phyloP scores from a whole-genome alignment of 2,113 vertebrate genomes.

The Myrmecophaga tridactyla region DNA sequence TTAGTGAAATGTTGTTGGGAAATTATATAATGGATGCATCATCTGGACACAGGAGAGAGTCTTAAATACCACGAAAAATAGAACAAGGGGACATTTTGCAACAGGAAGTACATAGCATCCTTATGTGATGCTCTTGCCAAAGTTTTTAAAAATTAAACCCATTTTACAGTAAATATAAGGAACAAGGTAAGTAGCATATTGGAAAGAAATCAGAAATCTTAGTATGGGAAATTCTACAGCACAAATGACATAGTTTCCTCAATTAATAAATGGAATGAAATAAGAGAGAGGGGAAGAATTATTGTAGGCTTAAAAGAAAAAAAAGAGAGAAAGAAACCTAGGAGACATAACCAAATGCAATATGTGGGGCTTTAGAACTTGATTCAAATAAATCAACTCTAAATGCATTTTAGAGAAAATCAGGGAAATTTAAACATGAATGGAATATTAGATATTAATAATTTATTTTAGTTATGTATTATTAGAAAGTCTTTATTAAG shows the following conservation, averaged over 20 bases:
- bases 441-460: conserved; percentile 12
- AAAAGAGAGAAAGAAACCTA: background rate
- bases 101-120: background rate
- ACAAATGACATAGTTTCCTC: background rate
- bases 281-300: background rate
- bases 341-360: background rate
- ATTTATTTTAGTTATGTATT: background rate
- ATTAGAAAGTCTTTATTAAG: background rate
- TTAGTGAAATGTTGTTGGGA: background rate
- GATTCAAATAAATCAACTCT: background rate
- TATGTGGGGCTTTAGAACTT: background rate
- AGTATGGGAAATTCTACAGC: background rate
- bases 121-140: background rate
- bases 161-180: background rate
- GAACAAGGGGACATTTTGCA: background rate
- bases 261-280: background rate
- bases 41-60: background rate
- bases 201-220: background rate
- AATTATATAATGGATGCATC: background rate
- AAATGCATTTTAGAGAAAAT: background rate
- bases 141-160: background rate
- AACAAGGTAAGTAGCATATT: background rate
- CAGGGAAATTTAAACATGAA: background rate
- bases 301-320: background rate
- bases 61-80: background rate